Conservation (phyloP, 2,797 vertebrate genomes). For the Pseudopleuronectes americanus region DNA sequence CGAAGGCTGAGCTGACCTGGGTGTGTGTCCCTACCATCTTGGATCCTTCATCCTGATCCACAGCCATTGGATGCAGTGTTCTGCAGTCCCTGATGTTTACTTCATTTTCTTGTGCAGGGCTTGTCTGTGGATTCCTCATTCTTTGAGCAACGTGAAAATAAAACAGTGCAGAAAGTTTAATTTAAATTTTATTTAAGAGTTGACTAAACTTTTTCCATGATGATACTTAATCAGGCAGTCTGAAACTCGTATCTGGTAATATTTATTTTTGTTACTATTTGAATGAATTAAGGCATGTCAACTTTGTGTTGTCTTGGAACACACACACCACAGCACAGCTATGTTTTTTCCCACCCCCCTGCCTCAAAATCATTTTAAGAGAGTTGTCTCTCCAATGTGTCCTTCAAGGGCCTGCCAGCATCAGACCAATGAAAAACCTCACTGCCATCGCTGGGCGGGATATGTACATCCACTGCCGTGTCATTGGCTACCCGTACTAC, state of each 20-base stretch:
- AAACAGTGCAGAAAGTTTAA: background rate
- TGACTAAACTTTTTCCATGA: background rate
- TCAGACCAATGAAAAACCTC: conserved; percentile 99
- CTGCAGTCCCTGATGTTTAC: conserved; percentile 3
- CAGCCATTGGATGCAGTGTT: too few relatives aligned
- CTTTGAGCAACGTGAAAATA: background rate
- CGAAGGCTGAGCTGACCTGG: too few relatives aligned
- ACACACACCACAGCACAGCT: conserved; percentile 69
- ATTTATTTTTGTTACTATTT: conserved; percentile 21
- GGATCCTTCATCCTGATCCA: too few relatives aligned
- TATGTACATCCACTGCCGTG: conserved; percentile 98
- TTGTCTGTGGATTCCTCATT: too few relatives aligned
- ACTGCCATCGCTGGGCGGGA: conserved; percentile 98
- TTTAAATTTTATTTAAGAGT: too few relatives aligned
- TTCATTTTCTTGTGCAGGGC: background rate
- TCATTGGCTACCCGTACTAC: conserved; percentile 98
- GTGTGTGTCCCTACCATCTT: too few relatives aligned
- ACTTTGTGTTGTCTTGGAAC: conserved; percentile 68
- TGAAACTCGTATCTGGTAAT: conserved; percentile 5
- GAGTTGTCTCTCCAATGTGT: conserved; percentile 83
- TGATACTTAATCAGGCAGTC: conserved; percentile 21
- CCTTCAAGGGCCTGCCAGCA: conserved; percentile 93
- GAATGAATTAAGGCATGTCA: conserved; percentile 73
- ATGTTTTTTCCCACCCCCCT: conserved; percentile 49
- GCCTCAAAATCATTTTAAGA: conserved; percentile 89